phyloP scores from a whole-genome alignment of 2,888 invertebrate species.

The Oscheius onirici region DNA sequence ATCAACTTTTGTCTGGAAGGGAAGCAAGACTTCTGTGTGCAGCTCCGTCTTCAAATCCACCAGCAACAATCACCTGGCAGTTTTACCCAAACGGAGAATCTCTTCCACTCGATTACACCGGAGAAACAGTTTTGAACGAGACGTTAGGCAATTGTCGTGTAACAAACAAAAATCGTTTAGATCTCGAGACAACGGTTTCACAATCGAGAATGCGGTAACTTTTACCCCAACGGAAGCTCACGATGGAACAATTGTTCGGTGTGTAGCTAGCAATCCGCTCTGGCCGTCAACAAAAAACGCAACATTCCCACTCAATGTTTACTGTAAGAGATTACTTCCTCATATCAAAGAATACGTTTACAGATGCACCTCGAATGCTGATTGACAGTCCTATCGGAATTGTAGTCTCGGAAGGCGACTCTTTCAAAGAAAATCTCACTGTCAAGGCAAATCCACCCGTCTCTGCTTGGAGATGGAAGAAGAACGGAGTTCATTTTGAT shows the following conservation, averaged over 20 bases:
- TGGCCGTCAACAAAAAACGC: slow-evolving; percentile 61
- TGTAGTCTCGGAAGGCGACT: slow-evolving; percentile 67
- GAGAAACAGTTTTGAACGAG: slow-evolving; percentile 57
- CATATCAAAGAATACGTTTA: slow-evolving; percentile 22
- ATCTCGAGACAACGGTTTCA: slow-evolving; percentile 42
- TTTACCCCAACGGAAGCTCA: slow-evolving; percentile 64
- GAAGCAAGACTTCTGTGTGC: slow-evolving; percentile 58
- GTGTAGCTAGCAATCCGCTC: slow-evolving; percentile 65
- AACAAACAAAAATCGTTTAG: slow-evolving; percentile 36
- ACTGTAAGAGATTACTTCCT: slow-evolving; percentile 52
- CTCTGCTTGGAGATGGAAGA: slow-evolving; percentile 61
- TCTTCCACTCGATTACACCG: slow-evolving; percentile 42
- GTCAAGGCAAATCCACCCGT: slow-evolving; percentile 68
- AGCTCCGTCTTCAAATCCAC: slow-evolving; percentile 67
- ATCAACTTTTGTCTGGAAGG: slow-evolving; percentile 60
- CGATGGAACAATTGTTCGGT: slow-evolving; percentile 62
- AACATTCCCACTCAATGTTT: slow-evolving; percentile 60
- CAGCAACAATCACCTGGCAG: slow-evolving; percentile 58
- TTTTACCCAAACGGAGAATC: slow-evolving; percentile 48
- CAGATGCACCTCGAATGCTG: slow-evolving; percentile 65
- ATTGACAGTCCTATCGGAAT: slow-evolving; percentile 64
- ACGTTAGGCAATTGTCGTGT: slow-evolving; percentile 40
- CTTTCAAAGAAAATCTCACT: slow-evolving; percentile 67
- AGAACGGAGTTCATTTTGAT: slow-evolving; percentile 65
- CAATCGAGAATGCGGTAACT: slow-evolving; percentile 57